Evolutionary conservation across 2,888 invertebrate genomes (phyloP), one percentile per base, ranked within the genome.

Genomic region (Nephrotoma appendiculata): DNA sequence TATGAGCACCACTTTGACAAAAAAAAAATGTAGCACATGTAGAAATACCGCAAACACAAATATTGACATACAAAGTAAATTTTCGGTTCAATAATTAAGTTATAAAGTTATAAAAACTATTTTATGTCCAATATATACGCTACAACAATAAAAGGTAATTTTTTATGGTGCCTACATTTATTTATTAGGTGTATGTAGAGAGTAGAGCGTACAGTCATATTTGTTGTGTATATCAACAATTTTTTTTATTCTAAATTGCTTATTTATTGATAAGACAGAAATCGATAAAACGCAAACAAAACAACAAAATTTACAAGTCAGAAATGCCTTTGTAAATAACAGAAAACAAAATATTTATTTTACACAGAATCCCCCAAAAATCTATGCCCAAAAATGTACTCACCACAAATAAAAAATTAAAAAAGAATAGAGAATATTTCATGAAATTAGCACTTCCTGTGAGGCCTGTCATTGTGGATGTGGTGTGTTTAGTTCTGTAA

Each of bases 371-470:
- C 19, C 71, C 31, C 71, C 9, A 31, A 31, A 31, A 31, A 7
- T 44, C 44, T 6, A 44, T 1, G 15, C 15, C 57, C 15, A 52
- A 11, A 52, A 15, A 15, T 15, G 85, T 41, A 93, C 95, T 94
- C 91, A 96, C 96, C 94, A 96, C 93, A 92, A 96, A 95, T 86
- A 95, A 89, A 88, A 95, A 92, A 91, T 96, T 96, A 89, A 96
- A 95, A 86, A 93, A 92, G 89, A 95, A 95, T 89, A 96, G 93
- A 84, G 94, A 93, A 91, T 95, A 96, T 90, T 94, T 95, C 89
- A 96, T 91, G 92, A 94, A 91, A 92, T 92, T 92, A 88, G 93
- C 91, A 91, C 93, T 92, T 91, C 93, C 89, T 89, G 92, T 91
- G 89, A 90, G 88, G 86, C 91, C 88, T 89, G 91, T 89, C 91